Evolutionary conservation across 1,140 invertebrate genomes (phyloP).

Genomic region (Antheraea pernyi): DNA sequence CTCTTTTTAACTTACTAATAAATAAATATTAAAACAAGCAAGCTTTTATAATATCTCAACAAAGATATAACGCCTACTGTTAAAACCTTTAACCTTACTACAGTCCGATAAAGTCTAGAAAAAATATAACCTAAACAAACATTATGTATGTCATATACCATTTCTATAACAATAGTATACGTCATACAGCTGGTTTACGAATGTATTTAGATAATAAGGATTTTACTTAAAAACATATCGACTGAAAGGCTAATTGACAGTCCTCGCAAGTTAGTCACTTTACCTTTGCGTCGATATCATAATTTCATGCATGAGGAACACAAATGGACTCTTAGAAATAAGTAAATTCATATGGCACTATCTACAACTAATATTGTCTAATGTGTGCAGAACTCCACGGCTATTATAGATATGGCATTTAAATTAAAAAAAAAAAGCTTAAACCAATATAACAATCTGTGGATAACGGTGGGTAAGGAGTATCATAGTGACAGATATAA

Average conservation of each 20-base stretch:
- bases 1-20: not conserved
- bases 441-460: constrained; percentile 79
- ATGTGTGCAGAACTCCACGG: constrained; percentile 44
- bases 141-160: too few species aligned
- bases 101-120: too few species aligned
- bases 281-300: not conserved
- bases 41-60: too few species aligned
- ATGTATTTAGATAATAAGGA: too few species aligned
- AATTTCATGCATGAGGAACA: not conserved
- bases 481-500: constrained; percentile 82
- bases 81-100: too few species aligned
- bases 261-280: too few species aligned
- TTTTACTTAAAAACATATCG: too few species aligned
- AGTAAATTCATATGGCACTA: constrained; percentile 43
- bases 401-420: not conserved
- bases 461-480: constrained; percentile 82
- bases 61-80: too few species aligned
- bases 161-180: too few species aligned
- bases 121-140: too few species aligned
- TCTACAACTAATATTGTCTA: constrained; percentile 44
- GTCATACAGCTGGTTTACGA: not conserved
- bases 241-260: too few species aligned
- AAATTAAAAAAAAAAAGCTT: constrained; percentile 51
- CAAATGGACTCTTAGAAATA: not conserved
- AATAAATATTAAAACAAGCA: not conserved